phyloP scores from a whole-genome alignment of 2,888 invertebrate genomes.

The Philereme transversata region DNA sequence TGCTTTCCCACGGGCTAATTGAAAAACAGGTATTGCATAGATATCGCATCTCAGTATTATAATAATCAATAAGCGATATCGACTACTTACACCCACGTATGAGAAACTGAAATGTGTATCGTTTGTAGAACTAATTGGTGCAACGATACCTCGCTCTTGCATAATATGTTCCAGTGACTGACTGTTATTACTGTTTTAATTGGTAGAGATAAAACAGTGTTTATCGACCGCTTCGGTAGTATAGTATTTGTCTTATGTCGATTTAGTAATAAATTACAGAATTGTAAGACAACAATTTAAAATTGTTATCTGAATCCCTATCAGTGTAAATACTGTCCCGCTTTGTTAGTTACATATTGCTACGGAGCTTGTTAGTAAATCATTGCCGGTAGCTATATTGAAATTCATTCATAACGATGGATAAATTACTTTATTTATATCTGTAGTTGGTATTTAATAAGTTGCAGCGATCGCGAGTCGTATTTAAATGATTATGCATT shows the following conservation, averaged over 20 bases:
- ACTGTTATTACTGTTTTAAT: conserved; percentile 40
- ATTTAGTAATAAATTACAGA: conserved; percentile 26
- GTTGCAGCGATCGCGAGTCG: conserved; percentile 34
- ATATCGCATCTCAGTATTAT: conserved; percentile 55
- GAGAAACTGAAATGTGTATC: conserved; percentile 34
- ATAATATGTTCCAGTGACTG: conserved; percentile 40
- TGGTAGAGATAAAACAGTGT: conserved; percentile 40
- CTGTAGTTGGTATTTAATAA: conserved; percentile 39
- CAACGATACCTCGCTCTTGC: conserved; percentile 38
- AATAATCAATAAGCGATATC: conserved; percentile 56
- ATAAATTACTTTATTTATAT: conserved; percentile 34
- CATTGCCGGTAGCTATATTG: conserved; percentile 24
- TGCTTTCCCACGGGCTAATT: conserved; percentile 72
- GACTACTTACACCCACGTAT: conserved; percentile 52
- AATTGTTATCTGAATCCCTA: conserved; percentile 20
- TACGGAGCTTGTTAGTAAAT: conserved; percentile 14
- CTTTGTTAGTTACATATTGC: conserved; percentile 16
- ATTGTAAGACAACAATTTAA: conserved; percentile 13
- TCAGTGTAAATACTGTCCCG: conserved; percentile 19
- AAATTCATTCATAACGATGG: conserved; percentile 24
- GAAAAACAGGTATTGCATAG: conserved; percentile 56
- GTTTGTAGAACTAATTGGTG: conserved; percentile 50
- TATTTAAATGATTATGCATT: conserved; percentile 48
- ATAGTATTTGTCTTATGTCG: conserved; percentile 39
- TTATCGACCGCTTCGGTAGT: conserved; percentile 41